A percentile compares a stretch with the other conserved stretches of the same genome.
These are phyloP conservation scores for Plebejus anna DNA, from an alignment of 2,888 invertebrate species.

Conservation along the genomic window DNA sequence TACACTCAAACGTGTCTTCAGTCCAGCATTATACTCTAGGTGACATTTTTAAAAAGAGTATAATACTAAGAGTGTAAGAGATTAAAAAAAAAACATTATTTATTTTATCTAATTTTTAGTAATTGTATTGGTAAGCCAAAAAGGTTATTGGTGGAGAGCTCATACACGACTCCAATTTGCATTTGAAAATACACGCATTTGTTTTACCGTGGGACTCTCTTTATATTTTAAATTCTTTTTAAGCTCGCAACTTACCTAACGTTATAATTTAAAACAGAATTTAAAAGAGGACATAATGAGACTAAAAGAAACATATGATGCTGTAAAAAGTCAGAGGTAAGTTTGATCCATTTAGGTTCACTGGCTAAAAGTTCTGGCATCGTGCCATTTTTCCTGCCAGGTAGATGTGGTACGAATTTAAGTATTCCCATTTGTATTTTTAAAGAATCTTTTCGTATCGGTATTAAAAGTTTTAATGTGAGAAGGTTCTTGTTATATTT, in stretches of 20 bases:
- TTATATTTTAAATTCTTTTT: too few relatives aligned
- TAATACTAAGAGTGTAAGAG: too few relatives aligned
- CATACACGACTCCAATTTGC: too few relatives aligned
- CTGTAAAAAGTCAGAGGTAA: slow-evolving; percentile 13
- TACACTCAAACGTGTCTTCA: not conserved
- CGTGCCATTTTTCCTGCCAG: slow-evolving; percentile 8
- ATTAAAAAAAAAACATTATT: too few relatives aligned
- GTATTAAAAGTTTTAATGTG: not conserved
- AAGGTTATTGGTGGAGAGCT: too few relatives aligned
- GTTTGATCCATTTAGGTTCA: slow-evolving; percentile 23
- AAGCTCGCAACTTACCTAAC: not conserved
- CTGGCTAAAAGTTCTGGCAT: slow-evolving; percentile 1
- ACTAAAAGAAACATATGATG: not conserved
- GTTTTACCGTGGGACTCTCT: too few relatives aligned
- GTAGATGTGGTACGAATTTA: slow-evolving; percentile 8
- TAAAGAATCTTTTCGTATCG: not conserved
- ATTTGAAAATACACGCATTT: too few relatives aligned
- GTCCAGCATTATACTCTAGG: not conserved
- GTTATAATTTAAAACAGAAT: not conserved
- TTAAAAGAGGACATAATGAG: not conserved
- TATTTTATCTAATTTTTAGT: too few relatives aligned
- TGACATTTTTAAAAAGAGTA: too few relatives aligned
- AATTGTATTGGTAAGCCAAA: too few relatives aligned
- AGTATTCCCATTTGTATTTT: slow-evolving; percentile 13
- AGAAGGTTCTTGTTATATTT: not conserved